Conservation (phyloP, 2,113 vertebrate species). For the Esox niger region DNA sequence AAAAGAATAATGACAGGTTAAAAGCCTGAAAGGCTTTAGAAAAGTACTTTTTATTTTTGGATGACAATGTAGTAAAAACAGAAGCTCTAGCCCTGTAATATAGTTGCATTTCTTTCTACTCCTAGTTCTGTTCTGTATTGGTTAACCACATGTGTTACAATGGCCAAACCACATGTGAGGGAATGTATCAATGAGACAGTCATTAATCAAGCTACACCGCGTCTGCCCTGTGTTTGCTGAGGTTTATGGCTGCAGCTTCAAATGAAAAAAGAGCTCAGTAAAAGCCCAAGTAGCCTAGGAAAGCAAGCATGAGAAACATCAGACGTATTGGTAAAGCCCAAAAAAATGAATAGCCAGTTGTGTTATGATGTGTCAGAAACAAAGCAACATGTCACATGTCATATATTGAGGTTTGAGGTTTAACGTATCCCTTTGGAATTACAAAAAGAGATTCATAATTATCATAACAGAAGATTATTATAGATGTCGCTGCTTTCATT, state of each 20-base stretch:
- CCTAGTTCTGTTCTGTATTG: conserved; percentile 53
- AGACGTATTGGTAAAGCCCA: conserved; percentile 12
- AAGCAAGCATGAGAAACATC: conserved; percentile 39
- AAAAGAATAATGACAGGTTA: conserved; percentile 63
- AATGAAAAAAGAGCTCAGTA: conserved; percentile 36
- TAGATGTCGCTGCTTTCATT: background rate
- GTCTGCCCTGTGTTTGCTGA: conserved; percentile 57
- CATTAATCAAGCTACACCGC: conserved; percentile 59
- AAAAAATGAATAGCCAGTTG: background rate
- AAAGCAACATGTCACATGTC: background rate
- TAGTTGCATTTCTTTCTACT: conserved; percentile 43
- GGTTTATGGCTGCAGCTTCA: conserved; percentile 52
- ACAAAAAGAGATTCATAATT: background rate
- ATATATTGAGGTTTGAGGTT: background rate
- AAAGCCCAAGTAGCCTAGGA: conserved; percentile 19
- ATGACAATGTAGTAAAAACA: conserved; percentile 58
- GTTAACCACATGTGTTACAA: conserved; percentile 69
- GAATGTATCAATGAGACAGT: conserved; percentile 59
- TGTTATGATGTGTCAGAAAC: background rate
- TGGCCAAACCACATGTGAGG: conserved; percentile 69
- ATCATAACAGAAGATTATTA: background rate
- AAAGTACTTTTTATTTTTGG: conserved; percentile 24
- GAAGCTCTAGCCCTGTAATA: conserved; percentile 54
- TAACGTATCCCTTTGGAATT: background rate
- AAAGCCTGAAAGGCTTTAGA: conserved; percentile 43